phyloP scores from a whole-genome alignment of 2,113 vertebrate genomes.

The Cricetomys ansorgei region DNA sequence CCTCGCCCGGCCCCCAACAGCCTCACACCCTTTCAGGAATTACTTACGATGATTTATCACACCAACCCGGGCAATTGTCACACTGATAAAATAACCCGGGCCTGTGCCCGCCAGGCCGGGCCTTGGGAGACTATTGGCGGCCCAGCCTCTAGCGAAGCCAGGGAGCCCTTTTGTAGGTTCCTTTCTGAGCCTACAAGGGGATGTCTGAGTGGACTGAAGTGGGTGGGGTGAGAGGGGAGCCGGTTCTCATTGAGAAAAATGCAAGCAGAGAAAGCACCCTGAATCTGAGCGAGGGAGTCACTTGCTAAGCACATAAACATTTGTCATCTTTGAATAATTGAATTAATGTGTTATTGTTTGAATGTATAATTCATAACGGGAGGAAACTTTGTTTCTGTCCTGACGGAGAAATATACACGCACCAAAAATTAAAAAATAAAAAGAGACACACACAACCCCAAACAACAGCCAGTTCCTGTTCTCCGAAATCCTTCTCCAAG shows the following conservation, averaged over 20 bases:
- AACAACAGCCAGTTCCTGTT: slow-evolving; percentile 33
- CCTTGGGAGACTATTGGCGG: slow-evolving; percentile 71
- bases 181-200: slow-evolving; percentile 54
- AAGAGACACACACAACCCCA: slow-evolving; percentile 57
- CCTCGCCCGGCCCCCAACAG: slow-evolving; percentile 96
- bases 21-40: slow-evolving; percentile 99
- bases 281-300: slow-evolving; percentile 83
- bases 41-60: slow-evolving; percentile 99
- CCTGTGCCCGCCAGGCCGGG: slow-evolving; percentile 81
- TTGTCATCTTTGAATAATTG: slow-evolving; percentile 92
- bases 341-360: slow-evolving; percentile 91
- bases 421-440: slow-evolving; percentile 58
- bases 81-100: slow-evolving; percentile 91
- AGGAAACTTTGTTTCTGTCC: slow-evolving; percentile 89
- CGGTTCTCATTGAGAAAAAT: slow-evolving; percentile 85
- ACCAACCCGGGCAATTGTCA: slow-evolving; percentile 95
- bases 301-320: slow-evolving; percentile 88
- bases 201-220: slow-evolving; percentile 72
- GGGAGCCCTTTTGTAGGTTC: slow-evolving; percentile 72
- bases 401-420: slow-evolving; percentile 81
- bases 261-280: slow-evolving; percentile 72
- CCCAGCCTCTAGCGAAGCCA: background rate
- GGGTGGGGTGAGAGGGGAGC: slow-evolving; percentile 74
- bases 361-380: slow-evolving; percentile 90
- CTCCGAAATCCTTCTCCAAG: slow-evolving; percentile 20